Percentiles rank a stretch among this genome's conserved stretches.
Evolutionary conservation across 2,888 invertebrate genomes (phyloP).

Genomic region (Drosophila kanekoi): DNA sequence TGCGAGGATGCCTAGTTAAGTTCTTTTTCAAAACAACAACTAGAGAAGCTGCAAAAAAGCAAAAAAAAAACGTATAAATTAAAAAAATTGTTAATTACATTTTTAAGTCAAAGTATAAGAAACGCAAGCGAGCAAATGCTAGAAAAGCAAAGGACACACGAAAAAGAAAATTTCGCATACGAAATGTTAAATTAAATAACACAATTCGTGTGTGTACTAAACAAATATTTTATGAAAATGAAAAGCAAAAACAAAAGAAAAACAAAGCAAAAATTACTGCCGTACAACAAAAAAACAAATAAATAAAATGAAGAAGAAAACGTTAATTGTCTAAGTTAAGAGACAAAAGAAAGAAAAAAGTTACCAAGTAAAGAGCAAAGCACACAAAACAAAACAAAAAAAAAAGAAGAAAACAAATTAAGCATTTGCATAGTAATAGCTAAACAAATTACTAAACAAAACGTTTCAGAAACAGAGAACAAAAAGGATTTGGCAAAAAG

Average conservation of each 20-base stretch:
- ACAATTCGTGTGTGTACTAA: constrained; percentile 40
- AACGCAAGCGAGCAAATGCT: constrained; percentile 28
- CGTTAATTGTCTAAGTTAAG: constrained; percentile 64
- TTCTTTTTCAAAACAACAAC: constrained; percentile 62
- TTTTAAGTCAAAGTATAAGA: constrained; percentile 75
- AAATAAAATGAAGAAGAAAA: constrained; percentile 47
- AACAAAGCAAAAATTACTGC: constrained; percentile 76
- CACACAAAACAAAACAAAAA: too few relatives aligned
- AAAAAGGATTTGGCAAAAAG: constrained; percentile 61
- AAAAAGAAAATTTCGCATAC: constrained; percentile 52
- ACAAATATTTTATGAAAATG: constrained; percentile 49
- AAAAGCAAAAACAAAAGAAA: constrained; percentile 53
- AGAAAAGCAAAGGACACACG: constrained; percentile 6
- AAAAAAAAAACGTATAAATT: constrained; percentile 24
- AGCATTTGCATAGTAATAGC: constrained; percentile 62
- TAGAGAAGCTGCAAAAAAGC: constrained; percentile 63
- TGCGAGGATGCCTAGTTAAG: constrained; percentile 61
- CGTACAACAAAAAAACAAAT: constrained; percentile 66
- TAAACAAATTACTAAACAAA: constrained; percentile 32
- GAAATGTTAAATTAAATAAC: constrained; percentile 29
- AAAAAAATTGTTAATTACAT: constrained; percentile 83
- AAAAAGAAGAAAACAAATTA: constrained; percentile 43
- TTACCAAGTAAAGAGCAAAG: constrained; percentile 42
- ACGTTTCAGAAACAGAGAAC: constrained; percentile 55
- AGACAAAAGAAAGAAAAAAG: constrained; percentile 48